A percentile compares a stretch with the other conserved stretches of the same genome.
Evolutionary conservation across 2,797 vertebrate species (phyloP).

Genomic region (Loris lydekkerianus): DNA sequence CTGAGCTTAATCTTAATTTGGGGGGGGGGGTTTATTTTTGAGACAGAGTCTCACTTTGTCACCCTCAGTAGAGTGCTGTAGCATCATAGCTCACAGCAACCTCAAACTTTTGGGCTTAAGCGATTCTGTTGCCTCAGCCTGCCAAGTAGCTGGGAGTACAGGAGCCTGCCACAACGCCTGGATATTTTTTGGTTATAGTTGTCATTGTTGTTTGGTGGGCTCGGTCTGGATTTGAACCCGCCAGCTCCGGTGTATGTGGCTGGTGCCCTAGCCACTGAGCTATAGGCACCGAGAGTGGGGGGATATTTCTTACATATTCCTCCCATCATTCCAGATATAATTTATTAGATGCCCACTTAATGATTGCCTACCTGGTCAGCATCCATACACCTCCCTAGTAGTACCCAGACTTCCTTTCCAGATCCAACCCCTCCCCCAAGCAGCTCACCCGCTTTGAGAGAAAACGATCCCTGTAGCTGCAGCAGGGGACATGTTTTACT

Average conservation of each 20-base stretch:
- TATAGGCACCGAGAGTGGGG: not conserved
- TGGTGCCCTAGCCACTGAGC: too few species aligned
- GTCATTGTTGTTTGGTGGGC: too few species aligned
- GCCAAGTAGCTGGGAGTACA: too few species aligned
- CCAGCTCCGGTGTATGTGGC: too few species aligned
- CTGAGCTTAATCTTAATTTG: not conserved
- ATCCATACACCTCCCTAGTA: not conserved
- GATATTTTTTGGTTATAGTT: too few species aligned
- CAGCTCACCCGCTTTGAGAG: not conserved
- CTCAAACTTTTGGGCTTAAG: too few species aligned
- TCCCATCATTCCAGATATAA: not conserved
- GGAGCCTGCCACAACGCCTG: too few species aligned
- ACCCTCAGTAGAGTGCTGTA: too few species aligned
- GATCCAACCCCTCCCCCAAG: not conserved
- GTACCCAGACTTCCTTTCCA: not conserved
- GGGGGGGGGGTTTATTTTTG: not conserved
- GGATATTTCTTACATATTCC: not conserved
- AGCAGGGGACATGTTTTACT: not conserved
- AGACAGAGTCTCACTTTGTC: too few species aligned
- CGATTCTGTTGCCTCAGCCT: too few species aligned
- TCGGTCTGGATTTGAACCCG: too few species aligned
- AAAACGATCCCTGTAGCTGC: not conserved
- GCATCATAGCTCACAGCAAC: too few species aligned
- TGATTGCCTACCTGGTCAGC: not conserved
- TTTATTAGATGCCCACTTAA: not conserved